Evolutionary conservation across 2,113 vertebrate species (phyloP), one percentile per base, ranked within the genome.

Genomic region (Fregata magnificens): DNA sequence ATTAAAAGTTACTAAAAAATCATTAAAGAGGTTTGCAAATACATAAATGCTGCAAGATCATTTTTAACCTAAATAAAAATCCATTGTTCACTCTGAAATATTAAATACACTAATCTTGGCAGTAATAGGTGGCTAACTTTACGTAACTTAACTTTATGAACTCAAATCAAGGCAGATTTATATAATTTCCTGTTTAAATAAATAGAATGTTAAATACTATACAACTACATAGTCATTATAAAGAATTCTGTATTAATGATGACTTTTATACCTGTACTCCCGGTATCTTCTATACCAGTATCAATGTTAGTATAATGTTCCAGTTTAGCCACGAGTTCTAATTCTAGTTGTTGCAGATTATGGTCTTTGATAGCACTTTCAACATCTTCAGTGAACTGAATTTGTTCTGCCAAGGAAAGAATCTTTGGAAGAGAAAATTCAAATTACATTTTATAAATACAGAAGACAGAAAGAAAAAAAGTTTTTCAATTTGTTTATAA

Each of bases 301-400:
- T 99, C 98, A 74, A 98, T 98, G 52, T 97, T 98, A n/a, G 99
- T 99, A 94, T 99, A 99, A 92, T 98, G 98, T 42, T 99, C 99
- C 86, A 99, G 95, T 95, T 99, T 99, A 82, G 98, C 97, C 25
- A 72, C 96, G 42, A 99, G 98, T 72, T 99, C 99, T 52, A 98
- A 76, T 90, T 99, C 99, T 92, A 99, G 96, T 90, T 99, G 98
- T 84, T 99, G 99, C 82, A 99, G 98, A 88, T 85, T 98, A 70
- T 98, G 98, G 14, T 97, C 97, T 93, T 97, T 98, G 65, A 99
- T 98, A 77, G 99, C 98, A 93, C 66, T 98, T 98, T 99, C 99
- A 95, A 99, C 98, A 95, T 99, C 99, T 97, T 99, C 99, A 53
- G 99, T 99, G 88, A 99, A 99, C 87, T 99, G 99, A 98, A 99